Evolutionary conservation across 2,797 vertebrate genomes (phyloP).

Genomic region (Tachyglossus aculeatus): DNA sequence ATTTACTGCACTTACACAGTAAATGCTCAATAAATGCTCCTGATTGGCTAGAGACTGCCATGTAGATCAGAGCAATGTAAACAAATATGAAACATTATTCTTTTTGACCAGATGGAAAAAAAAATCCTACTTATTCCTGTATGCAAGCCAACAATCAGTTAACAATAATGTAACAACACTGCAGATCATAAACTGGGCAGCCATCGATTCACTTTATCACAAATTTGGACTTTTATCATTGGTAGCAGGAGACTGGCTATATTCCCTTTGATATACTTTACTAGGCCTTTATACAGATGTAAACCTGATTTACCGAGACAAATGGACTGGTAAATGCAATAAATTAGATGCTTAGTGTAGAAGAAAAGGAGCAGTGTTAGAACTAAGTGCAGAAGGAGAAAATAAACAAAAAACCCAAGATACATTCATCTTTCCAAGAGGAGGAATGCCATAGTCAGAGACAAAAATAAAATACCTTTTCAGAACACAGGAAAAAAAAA

Average conservation of each 20-base stretch:
- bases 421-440: slow-evolving; percentile 5
- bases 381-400: not conserved
- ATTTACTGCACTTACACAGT: too few relatives aligned
- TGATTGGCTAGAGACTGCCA: too few relatives aligned
- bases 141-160: not conserved
- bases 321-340: slow-evolving; percentile 45
- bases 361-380: slow-evolving; percentile 19
- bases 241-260: slow-evolving; percentile 11
- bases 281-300: slow-evolving; percentile 36
- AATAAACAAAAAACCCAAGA: not conserved
- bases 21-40: too few relatives aligned
- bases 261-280: slow-evolving; percentile 42
- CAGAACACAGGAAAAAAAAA: too few relatives aligned
- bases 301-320: slow-evolving; percentile 46
- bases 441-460: not conserved
- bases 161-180: slow-evolving; percentile 9
- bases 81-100: not conserved
- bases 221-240: slow-evolving; percentile 19
- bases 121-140: not conserved
- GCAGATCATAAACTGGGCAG: slow-evolving; percentile 11
- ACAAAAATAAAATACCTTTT: not conserved
- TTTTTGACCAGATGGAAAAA: not conserved
- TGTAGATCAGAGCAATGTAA: not conserved
- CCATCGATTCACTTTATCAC: slow-evolving; percentile 19
- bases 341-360: slow-evolving; percentile 25